Base-by-base conservation (phyloP, 64 coral and sea anemone genomes). In the Hydrozoanthus tunicans region DNA sequence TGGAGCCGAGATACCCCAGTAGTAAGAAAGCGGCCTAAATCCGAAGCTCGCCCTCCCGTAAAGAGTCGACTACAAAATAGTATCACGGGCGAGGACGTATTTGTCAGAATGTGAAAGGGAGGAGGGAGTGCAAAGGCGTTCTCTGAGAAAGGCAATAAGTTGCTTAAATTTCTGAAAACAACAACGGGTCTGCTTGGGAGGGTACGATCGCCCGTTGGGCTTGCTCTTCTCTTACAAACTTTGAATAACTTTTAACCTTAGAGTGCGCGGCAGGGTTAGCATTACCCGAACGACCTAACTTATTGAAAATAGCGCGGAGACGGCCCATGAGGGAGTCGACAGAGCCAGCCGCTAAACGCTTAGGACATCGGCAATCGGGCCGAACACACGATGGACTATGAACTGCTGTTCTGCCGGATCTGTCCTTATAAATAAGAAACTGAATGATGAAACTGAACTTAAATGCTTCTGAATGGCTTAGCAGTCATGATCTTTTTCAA, bases 21-120 rank as follows among this genome's bases (percentile, higher is more conserved):
- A 0, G 81, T 59, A 9, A 20, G 56, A 27, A 93, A 58, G 9
- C 81, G 73, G 60, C 91, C 91, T 26, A 93, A 88, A 89, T 93
- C 91, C 3, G 73, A 6, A 58, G 83, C 82, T 4, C 92, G 61
- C 68, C 89, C 83, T 64, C 83, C 83, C 6, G 91, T 93, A 5
- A 93, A 93, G 24, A 93, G 60, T 88, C 83, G 3, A 80, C 58
- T 62, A 93, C 82, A 14, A 93, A 86, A 57, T 51, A 0, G 82
- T 58, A 70, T 81, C 92, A 24, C 92, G 32, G 32, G 32, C 32
- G 32, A 43, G 32, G 32, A 43, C 32, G 32, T 43, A 43, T 43
- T 43, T 43, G 32, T 43, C 32, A 43, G 32, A 43, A 43, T 43
- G 32, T 43, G 32, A 43, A 43, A 43, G 32, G 32, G 32, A 43